Conservation (phyloP, 1,140 invertebrate species). For the Brachionus rotundiformis region DNA sequence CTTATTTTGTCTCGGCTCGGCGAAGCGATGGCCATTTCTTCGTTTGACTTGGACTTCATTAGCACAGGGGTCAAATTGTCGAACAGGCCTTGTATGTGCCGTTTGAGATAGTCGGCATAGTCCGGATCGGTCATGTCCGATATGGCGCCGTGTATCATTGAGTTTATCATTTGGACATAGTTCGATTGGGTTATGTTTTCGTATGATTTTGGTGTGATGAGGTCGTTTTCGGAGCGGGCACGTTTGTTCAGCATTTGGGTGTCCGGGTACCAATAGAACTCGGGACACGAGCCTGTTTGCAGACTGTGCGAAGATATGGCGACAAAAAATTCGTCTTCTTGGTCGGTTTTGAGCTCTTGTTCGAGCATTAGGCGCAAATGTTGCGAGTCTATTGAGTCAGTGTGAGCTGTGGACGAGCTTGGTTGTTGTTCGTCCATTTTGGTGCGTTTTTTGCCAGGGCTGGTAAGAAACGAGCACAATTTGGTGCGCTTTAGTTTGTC, state of each 20-base stretch:
- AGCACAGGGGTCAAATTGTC: conserved; percentile 36
- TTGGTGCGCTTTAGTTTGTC: background rate
- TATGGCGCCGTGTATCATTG: conserved; percentile 28
- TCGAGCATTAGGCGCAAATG: background rate
- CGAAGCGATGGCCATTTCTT: conserved; percentile 32
- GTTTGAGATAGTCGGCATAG: conserved; percentile 26
- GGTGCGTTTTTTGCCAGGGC: background rate
- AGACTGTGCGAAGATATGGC: conserved; percentile 25
- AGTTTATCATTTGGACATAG: conserved; percentile 40
- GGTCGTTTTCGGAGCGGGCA: background rate
- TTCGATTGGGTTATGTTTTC: conserved; percentile 40
- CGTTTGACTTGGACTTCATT: conserved; percentile 45
- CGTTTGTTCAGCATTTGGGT: background rate
- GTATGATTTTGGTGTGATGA: background rate
- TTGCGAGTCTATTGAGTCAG: background rate
- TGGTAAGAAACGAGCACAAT: background rate
- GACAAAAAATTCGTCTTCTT: conserved; percentile 44
- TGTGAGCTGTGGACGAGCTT: background rate
- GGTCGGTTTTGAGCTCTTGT: background rate
- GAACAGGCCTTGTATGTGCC: conserved; percentile 25
- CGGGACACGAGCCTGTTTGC: conserved; percentile 31
- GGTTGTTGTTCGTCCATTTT: background rate
- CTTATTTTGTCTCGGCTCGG: conserved; percentile 17
- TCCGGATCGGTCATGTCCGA: conserved; percentile 35
- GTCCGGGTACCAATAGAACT: background rate